A percentile compares a stretch with the other conserved stretches of the same genome.
These are phyloP conservation scores for Amphimallon solstitiale DNA, from an alignment of 2,888 invertebrate species.

Conservation along the genomic window DNA sequence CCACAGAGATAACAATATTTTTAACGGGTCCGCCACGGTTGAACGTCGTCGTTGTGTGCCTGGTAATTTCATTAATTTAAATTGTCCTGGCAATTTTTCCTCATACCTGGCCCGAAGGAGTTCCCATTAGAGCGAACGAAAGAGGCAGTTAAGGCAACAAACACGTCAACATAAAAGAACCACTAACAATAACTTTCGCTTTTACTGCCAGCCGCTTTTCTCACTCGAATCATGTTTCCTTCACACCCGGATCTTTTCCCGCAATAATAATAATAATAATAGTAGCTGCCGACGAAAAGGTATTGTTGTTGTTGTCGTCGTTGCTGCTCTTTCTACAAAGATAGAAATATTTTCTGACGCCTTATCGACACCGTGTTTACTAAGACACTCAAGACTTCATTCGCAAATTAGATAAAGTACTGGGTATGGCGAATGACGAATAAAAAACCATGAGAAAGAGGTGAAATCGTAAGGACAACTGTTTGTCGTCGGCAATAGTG, in stretches of 20 bases:
- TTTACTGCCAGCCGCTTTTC: slow-evolving; percentile 39
- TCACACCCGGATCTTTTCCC: not conserved
- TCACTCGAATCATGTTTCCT: not conserved
- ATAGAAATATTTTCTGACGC: slow-evolving; percentile 39
- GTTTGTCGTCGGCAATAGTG: no score
- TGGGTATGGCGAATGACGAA: no score
- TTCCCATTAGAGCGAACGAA: slow-evolving; percentile 16
- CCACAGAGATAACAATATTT: slow-evolving; percentile 13
- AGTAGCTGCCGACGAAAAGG: slow-evolving; percentile 1
- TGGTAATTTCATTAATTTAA: slow-evolving; percentile 33
- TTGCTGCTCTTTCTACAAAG: no score
- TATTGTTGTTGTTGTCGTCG: slow-evolving; percentile 23
- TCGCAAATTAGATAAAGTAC: slow-evolving; percentile 27
- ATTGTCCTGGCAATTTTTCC: slow-evolving; percentile 18
- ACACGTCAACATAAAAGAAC: slow-evolving; percentile 42
- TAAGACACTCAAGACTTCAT: slow-evolving; percentile 17
- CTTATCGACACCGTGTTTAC: slow-evolving; percentile 43
- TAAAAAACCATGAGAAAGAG: no score
- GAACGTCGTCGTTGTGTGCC: not conserved
- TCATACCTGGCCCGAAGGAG: not conserved
- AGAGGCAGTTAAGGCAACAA: slow-evolving; percentile 30
- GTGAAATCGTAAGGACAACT: no score
- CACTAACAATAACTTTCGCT: slow-evolving; percentile 47
- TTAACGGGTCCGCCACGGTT: slow-evolving; percentile 1
- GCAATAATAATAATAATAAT: slow-evolving; percentile 21